These are phyloP conservation scores for Coilia nasus DNA, from an alignment of 2,797 vertebrate species.

Conservation along the genomic window DNA sequence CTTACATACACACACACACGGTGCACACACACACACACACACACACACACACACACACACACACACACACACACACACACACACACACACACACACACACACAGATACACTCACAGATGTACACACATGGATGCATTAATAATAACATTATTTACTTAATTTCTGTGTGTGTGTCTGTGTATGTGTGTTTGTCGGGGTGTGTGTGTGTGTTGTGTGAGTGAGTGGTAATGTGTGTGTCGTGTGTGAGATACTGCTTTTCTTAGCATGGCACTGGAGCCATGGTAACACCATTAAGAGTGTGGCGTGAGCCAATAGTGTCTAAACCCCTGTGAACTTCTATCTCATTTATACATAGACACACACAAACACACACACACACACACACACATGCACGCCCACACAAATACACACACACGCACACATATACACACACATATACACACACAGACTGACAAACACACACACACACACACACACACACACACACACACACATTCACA, in stretches of 20 bases:
- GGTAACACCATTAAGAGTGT: not conserved
- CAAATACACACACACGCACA: not conserved
- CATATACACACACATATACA: not conserved
- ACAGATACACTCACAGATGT: not conserved
- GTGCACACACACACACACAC: too few species aligned
- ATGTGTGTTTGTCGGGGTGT: not conserved
- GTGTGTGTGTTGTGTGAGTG: not conserved
- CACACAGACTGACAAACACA: not conserved
- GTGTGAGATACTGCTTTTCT: too few species aligned
- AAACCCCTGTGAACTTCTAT: not conserved
- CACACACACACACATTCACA: conserved; percentile 10
- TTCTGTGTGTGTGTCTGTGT: not conserved
- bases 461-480: not conserved
- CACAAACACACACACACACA: not conserved
- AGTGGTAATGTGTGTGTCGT: too few species aligned
- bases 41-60: not conserved
- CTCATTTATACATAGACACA: not conserved
- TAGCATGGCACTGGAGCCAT: too few species aligned
- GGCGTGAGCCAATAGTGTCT: not conserved
- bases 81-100: not conserved
- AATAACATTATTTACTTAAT: too few species aligned
- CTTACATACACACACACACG: not conserved
- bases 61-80: not conserved
- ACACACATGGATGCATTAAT: too few species aligned
- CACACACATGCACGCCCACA: not conserved